Conservation (phyloP, 2,797 vertebrate genomes). For the Vipera ursinii region DNA sequence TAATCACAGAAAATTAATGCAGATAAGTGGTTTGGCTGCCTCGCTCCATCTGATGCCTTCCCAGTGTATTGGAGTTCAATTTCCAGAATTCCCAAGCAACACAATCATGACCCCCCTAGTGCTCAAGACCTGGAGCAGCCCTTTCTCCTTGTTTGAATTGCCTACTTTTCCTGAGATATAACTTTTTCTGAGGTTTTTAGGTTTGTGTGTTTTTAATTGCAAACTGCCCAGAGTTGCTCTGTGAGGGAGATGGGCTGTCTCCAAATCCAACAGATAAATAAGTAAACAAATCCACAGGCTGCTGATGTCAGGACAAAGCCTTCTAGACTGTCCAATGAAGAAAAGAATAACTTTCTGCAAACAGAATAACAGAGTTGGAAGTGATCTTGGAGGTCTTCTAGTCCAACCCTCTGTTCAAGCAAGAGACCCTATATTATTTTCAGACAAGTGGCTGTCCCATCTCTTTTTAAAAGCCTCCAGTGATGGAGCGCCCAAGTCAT, state of each 20-base stretch:
- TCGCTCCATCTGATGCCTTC: too few species aligned
- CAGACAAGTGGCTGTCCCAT: not conserved
- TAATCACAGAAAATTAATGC: too few species aligned
- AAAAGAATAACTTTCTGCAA: too few species aligned
- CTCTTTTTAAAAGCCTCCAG: not conserved
- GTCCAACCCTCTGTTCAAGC: not conserved
- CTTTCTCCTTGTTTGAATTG: too few species aligned
- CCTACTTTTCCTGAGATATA: too few species aligned
- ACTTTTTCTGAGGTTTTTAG: not conserved
- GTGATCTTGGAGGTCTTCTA: not conserved
- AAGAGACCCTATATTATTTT: not conserved
- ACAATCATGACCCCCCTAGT: too few species aligned
- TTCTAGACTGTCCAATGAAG: too few species aligned
- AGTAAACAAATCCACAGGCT: not conserved
- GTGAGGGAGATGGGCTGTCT: not conserved
- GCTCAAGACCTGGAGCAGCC: too few species aligned
- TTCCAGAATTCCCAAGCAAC: too few species aligned
- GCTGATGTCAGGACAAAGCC: not conserved
- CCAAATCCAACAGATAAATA: not conserved
- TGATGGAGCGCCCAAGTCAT: not conserved
- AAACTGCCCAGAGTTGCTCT: not conserved
- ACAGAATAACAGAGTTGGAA: not conserved
- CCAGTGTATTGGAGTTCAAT: too few species aligned
- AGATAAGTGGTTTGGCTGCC: too few species aligned
- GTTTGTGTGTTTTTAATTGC: not conserved